A percentile compares a stretch with the other conserved stretches of the same genome.
phyloP scores from a whole-genome alignment of 2,797 vertebrate species.

The Salarias fasciatus region DNA sequence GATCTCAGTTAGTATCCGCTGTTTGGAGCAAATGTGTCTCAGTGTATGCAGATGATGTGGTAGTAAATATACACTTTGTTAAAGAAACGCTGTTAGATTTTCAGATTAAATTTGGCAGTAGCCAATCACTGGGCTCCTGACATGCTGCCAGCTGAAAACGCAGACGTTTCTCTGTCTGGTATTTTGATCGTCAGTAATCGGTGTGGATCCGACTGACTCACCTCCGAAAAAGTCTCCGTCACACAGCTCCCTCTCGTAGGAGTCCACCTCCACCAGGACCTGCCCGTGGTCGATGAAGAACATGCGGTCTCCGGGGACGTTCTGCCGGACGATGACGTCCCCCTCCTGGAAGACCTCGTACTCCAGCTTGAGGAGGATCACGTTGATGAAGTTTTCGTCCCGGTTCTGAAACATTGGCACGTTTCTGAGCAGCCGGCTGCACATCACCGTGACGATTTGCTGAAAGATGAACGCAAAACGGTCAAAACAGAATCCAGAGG shows the following conservation, averaged over 20 bases:
- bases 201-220: constrained; percentile 42
- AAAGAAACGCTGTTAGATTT: no score
- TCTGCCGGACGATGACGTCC: constrained; percentile 65
- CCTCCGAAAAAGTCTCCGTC: constrained; percentile 83
- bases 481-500: no score
- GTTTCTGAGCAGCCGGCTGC: constrained; percentile 72
- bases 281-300: constrained; percentile 79
- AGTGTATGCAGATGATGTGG: no score
- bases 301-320: constrained; percentile 74
- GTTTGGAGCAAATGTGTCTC: no score
- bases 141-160: no score
- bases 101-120: no score
- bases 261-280: constrained; percentile 71
- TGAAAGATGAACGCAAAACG: constrained; percentile 23
- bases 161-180: no score
- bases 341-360: constrained; percentile 74
- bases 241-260: constrained; percentile 69
- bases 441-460: constrained; percentile 75
- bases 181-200: no score
- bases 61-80: no score
- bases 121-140: no score
- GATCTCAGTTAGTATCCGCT: no score
- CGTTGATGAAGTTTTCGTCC: constrained; percentile 72
- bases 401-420: constrained; percentile 74
- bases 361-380: constrained; percentile 63